These are phyloP conservation scores for Zygaena filipendulae DNA, from an alignment of 2,888 invertebrate species.

Conservation along the genomic window DNA sequence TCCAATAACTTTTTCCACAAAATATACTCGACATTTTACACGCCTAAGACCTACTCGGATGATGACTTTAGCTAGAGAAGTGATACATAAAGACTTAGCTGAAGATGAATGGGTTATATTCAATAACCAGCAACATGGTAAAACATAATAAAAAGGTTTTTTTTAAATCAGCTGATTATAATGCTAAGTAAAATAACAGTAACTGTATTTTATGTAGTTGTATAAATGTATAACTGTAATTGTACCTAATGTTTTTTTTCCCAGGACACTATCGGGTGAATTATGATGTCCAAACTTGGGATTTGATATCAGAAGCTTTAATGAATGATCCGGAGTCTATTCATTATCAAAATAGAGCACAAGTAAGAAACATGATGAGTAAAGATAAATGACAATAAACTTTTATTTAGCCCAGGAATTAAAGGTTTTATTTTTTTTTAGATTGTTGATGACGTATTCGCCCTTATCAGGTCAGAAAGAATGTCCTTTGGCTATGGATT, in stretches of 20 bases:
- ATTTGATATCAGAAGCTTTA: constrained; percentile 45
- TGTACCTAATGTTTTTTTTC: constrained; percentile 16
- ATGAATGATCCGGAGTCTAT: constrained; percentile 50
- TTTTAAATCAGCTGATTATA: too few species aligned
- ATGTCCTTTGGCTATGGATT: constrained; percentile 40
- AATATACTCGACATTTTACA: constrained; percentile 35
- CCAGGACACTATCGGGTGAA: constrained; percentile 75
- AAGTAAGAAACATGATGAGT: constrained; percentile 55
- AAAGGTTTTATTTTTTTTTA: constrained; percentile 23
- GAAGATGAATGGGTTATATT: constrained; percentile 71
- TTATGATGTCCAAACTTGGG: constrained; percentile 72
- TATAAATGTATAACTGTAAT: too few species aligned
- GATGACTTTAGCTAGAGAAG: constrained; percentile 44
- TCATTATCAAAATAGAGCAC: constrained; percentile 77
- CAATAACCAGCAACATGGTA: constrained; percentile 74
- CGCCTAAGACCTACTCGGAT: constrained; percentile 44
- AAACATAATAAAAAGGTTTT: background rate
- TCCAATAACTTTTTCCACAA: constrained; percentile 48
- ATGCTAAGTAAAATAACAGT: too few species aligned
- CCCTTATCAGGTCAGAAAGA: constrained; percentile 41
- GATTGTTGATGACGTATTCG: constrained; percentile 54
- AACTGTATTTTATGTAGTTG: too few species aligned
- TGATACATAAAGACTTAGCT: constrained; percentile 23
- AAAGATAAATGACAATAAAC: background rate
- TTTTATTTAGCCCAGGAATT: background rate